Conservation (phyloP, 2,888 invertebrate species). For the Pterostichus niger region DNA sequence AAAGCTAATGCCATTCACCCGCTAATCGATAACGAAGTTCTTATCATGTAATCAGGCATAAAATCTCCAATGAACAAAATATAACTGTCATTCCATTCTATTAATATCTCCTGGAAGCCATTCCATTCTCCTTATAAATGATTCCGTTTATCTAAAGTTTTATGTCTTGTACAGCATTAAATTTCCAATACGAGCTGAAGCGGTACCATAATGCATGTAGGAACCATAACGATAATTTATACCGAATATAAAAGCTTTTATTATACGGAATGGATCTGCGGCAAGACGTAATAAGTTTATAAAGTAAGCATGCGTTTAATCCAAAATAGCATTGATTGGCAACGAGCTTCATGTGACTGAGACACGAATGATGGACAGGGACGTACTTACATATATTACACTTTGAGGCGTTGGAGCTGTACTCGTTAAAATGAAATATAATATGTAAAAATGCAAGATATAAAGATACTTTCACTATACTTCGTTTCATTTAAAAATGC, state of each 20-base stretch:
- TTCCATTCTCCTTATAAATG: constrained; percentile 15
- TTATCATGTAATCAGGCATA: not conserved
- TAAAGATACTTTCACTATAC: too few species aligned
- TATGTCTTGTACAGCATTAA: constrained; percentile 32
- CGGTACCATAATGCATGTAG: constrained; percentile 22
- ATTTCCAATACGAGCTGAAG: constrained; percentile 25
- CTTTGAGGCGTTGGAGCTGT: too few species aligned
- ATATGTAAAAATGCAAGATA: too few species aligned
- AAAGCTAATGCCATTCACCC: too few species aligned
- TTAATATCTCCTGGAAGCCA: constrained; percentile 11
- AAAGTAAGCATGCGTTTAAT: constrained; percentile 40
- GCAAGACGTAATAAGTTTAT: constrained; percentile 44
- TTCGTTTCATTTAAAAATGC: too few species aligned
- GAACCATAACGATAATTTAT: constrained; percentile 53
- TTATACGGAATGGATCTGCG: constrained; percentile 40
- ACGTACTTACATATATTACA: too few species aligned
- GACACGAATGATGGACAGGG: constrained; percentile 2
- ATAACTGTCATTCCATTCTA: constrained; percentile 16
- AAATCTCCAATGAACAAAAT: too few species aligned
- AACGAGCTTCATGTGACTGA: not conserved
- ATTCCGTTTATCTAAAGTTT: constrained; percentile 26
- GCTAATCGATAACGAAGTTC: not conserved
- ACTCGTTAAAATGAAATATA: too few species aligned
- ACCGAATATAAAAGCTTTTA: constrained; percentile 44
- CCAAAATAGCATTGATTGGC: constrained; percentile 25